Evolutionary conservation across 2,113 vertebrate genomes (phyloP).

Genomic region (Syngnathus typhle): DNA sequence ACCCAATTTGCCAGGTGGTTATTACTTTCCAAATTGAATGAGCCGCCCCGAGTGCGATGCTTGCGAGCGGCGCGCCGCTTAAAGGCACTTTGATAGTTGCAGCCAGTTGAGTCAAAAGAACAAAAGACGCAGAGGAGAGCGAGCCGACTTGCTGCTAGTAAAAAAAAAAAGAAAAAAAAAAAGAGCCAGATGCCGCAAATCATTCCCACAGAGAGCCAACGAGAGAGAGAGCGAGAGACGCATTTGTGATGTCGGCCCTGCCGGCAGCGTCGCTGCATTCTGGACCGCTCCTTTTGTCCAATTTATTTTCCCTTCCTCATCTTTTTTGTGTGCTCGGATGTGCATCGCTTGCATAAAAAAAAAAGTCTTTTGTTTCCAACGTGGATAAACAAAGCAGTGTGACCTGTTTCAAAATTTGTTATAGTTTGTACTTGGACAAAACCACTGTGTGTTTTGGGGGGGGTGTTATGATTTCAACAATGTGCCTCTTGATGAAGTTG

Average conservation of each 20-base stretch:
- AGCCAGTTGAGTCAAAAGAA: slow-evolving; percentile 45
- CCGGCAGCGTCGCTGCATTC: slow-evolving; percentile 22
- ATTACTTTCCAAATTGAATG: slow-evolving; percentile 68
- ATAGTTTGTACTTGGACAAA: neutral
- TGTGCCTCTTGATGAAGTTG: neutral
- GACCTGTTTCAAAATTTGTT: slow-evolving; percentile 8
- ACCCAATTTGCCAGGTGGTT: slow-evolving; percentile 67
- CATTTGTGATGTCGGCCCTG: slow-evolving; percentile 27
- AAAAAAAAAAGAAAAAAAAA: neutral
- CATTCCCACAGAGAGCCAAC: slow-evolving; percentile 11
- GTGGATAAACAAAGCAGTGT: slow-evolving; percentile 2
- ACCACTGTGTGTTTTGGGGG: too few species aligned
- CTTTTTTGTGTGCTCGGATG: slow-evolving; percentile 13
- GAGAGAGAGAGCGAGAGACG: neutral
- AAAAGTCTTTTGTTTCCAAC: neutral
- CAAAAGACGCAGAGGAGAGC: slow-evolving; percentile 26
- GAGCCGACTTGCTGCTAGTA: slow-evolving; percentile 15
- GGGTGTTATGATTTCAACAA: too few species aligned
- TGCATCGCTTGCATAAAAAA: slow-evolving; percentile 8
- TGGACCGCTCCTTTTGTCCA: slow-evolving; percentile 21
- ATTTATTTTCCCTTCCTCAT: slow-evolving; percentile 26
- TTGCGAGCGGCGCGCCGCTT: slow-evolving; percentile 48
- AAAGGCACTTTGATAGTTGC: slow-evolving; percentile 49
- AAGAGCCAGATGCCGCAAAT: slow-evolving; percentile 16
- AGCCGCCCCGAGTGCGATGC: slow-evolving; percentile 62